Conservation (phyloP, 2,113 vertebrate genomes). For the Glaucidium brasilianum region DNA sequence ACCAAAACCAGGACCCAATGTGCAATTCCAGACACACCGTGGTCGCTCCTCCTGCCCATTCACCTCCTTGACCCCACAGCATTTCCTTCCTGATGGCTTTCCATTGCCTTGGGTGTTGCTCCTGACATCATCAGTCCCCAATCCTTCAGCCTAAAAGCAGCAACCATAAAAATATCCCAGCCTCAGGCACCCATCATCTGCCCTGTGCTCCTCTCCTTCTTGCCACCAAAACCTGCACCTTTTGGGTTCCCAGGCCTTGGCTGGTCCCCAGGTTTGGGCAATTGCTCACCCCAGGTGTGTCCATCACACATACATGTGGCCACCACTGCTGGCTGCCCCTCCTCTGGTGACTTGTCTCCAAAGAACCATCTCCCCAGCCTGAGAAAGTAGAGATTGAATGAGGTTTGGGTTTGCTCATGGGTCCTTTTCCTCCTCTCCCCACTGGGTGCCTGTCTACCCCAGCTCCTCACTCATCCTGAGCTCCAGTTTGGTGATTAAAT, state of each 20-base stretch:
- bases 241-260: neutral
- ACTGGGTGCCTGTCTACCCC: no score
- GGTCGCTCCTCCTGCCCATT: neutral
- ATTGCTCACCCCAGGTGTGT: no score
- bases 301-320: rapidly evolving
- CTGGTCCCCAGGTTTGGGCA: neutral
- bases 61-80: neutral
- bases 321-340: neutral
- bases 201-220: neutral
- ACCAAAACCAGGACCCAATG: rapidly evolving
- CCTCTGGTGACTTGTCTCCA: no score
- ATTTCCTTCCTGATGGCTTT: neutral
- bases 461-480: rapidly evolving
- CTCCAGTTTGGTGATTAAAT: neutral
- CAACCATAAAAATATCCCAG: neutral
- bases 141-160: neutral
- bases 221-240: neutral
- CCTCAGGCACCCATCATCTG: rapidly evolving
- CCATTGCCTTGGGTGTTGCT: neutral
- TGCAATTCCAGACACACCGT: neutral
- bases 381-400: neutral
- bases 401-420: neutral
- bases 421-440: neutral
- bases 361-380: neutral
- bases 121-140: neutral